These are phyloP conservation scores for Limnephilus auricula DNA, from an alignment of 2,888 invertebrate species.

Conservation along the genomic window DNA sequence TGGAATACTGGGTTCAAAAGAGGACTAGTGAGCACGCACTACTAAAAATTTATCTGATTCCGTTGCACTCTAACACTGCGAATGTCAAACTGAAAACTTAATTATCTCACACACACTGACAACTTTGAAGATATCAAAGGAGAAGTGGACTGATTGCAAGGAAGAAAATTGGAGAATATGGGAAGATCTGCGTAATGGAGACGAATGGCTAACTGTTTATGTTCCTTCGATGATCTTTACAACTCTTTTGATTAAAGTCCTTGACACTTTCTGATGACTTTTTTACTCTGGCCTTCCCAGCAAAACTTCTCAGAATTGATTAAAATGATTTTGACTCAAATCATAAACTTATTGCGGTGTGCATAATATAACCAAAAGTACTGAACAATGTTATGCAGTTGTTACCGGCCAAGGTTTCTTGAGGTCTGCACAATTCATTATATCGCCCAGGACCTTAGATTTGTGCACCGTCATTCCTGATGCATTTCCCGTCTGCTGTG, in stretches of 20 bases:
- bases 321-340: not conserved
- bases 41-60: too few species aligned
- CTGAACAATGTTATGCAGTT: not conserved
- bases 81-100: too few species aligned
- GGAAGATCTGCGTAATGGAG: not conserved
- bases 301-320: not conserved
- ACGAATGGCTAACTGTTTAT: too few species aligned
- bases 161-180: not conserved
- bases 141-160: not conserved
- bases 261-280: not conserved
- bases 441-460: constrained; percentile 3
- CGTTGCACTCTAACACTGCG: too few species aligned
- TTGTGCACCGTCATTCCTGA: constrained; percentile 22
- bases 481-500: constrained; percentile 36
- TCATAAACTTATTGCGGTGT: not conserved
- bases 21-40: too few species aligned
- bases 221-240: not conserved
- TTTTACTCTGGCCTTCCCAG: not conserved
- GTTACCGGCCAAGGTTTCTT: not conserved
- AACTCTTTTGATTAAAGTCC: not conserved
- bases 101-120: too few species aligned
- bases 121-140: too few species aligned
- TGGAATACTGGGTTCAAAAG: too few species aligned
- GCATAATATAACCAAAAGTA: not conserved
- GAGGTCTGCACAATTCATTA: not conserved